phyloP scores from a whole-genome alignment of 1,140 invertebrate species.

The Macrobrachium rosenbergii region DNA sequence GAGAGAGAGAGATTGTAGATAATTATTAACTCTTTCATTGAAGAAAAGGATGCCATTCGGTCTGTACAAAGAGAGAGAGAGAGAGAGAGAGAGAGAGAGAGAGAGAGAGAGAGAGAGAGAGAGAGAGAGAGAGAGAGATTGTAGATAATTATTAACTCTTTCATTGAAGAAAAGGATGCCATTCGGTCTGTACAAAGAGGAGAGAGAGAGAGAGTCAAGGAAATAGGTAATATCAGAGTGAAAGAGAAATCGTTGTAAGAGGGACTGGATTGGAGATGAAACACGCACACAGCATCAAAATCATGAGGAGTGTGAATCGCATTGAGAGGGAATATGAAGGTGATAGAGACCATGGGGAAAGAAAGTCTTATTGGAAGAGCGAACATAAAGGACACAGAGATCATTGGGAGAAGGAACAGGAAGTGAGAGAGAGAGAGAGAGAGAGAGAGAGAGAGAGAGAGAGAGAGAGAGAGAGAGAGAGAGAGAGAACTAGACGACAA shows the following conservation, averaged over 20 bases:
- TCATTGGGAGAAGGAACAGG: no score
- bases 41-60: not conserved
- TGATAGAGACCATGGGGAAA: no score
- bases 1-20: not conserved
- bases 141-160: not conserved
- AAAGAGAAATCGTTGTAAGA: not conserved
- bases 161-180: not conserved
- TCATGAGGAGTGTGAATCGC: no score
- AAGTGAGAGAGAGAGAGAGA: not conserved
- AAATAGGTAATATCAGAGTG: not conserved
- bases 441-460: not conserved
- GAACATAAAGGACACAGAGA: no score
- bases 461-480: not conserved
- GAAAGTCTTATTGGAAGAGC: no score
- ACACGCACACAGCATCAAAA: no score
- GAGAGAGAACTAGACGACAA: no score
- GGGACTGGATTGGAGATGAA: no score
- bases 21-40: not conserved
- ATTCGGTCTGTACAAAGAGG: not conserved
- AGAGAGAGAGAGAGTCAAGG: not conserved
- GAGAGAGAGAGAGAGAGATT: not conserved
- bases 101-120: not conserved
- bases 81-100: conserved; percentile 10
- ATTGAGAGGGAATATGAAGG: no score
- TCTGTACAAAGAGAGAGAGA: not conserved